A percentile compares a stretch with the other conserved stretches of the same genome.
Conservation (phyloP, 1,140 invertebrate species). For the Monochamus saltuarius region DNA sequence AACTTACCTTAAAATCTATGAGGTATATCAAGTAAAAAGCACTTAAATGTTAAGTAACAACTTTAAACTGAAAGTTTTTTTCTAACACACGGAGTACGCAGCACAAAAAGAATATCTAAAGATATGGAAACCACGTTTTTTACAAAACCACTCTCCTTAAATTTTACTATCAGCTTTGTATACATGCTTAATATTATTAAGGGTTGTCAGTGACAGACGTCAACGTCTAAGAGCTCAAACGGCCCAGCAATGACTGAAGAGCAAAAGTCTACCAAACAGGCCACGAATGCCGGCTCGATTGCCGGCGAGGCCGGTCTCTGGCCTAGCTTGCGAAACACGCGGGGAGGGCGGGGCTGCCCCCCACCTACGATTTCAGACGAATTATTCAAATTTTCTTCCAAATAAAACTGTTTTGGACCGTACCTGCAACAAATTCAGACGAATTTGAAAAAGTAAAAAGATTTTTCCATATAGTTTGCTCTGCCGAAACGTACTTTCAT, state of each 20-base stretch:
- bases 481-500: too few species aligned
- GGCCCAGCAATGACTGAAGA: constrained; percentile 30
- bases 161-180: constrained; percentile 49
- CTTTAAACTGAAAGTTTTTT: constrained; percentile 48
- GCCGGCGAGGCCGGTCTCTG: too few species aligned
- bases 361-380: too few species aligned
- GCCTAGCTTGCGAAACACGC: too few species aligned
- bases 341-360: too few species aligned
- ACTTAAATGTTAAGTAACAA: constrained; percentile 27
- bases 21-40: constrained; percentile 43
- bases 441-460: too few species aligned
- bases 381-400: too few species aligned
- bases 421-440: too few species aligned
- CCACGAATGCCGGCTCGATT: too few species aligned
- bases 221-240: constrained; percentile 23
- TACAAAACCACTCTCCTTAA: constrained; percentile 50
- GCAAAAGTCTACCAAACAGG: too few species aligned
- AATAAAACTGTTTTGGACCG: too few species aligned
- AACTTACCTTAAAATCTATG: constrained; percentile 34
- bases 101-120: constrained; percentile 44
- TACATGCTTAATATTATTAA: constrained; percentile 48
- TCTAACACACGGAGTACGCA: constrained; percentile 50
- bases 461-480: too few species aligned
- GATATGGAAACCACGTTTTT: constrained; percentile 42
- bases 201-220: constrained; percentile 24